Base-by-base conservation (phyloP, 2,113 vertebrate genomes). In the Phoenicopterus ruber region DNA sequence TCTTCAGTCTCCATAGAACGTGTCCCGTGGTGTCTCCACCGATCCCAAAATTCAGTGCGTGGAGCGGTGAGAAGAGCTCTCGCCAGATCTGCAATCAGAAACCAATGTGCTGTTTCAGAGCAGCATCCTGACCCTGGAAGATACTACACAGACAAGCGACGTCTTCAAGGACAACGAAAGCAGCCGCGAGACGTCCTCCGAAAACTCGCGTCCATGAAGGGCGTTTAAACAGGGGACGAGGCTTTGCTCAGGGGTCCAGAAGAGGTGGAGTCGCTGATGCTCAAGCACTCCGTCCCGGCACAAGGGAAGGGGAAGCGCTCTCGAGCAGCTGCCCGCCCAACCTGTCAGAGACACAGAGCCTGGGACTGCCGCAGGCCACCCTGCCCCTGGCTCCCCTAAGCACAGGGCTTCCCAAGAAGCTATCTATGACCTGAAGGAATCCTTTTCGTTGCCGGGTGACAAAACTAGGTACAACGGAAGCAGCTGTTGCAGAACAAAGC, bases 1-100 rank as follows among this genome's bases (percentile, higher is more conserved):
- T 99, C 98, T 99, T 99, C 94, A 99, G 98, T 76, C 99, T 99
- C 99, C 99, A 99, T 38, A 99, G 97, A 24, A 99, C 99, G 1
- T 99, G 99, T 57, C 99, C 98, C 11, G 99, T 99, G 83, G 99
- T 99, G 98, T 99, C 99, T 24, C 99, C 99, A 11, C 98, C 99
- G 18, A 99, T 99, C 65, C 99, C 99, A 97, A 99, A 99, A 96
- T 99, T 99, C 80, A 99, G 96, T 1, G 99, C 99, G 29, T 99
- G 99, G 58, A 99, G 99, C 1, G 99, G 99, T 42, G 99, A 99
- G 97, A 99, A 99, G 42, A 99, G 98, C 86, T 99, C 99, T 96
- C 98, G 97, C 99, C 99, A 99, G 32, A 99, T 98, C 99, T 99
- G 91, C 72, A 97, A 88, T 52, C 86, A 79, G 92, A 96, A 95